Base-by-base conservation (phyloP, 2,113 vertebrate species). In the Ciconia maguari region DNA sequence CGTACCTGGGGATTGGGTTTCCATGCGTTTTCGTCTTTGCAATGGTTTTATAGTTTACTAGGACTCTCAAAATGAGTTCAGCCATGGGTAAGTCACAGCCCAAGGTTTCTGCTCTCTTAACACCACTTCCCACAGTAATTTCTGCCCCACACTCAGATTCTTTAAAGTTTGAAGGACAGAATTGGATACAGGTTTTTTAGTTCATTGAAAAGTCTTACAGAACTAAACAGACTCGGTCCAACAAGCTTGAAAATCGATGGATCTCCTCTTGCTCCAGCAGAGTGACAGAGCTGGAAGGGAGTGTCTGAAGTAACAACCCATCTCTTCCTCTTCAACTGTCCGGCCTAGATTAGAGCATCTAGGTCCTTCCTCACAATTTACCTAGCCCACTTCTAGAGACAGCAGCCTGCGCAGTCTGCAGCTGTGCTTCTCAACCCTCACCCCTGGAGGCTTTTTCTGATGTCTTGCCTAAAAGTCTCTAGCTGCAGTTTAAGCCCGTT, bases 351-450 rank as follows among this genome's bases (percentile, higher is more conserved):
- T 1, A 61, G 89, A 65, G 78, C 74, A 57, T 62, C 58, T 17
- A 34, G 36, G 36, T 69, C 82, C 70, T 54, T 85, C 84, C 57
- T 52, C 74, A 44, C 30, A 5, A 6, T 41, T 64, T 72, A 57
- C 55, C 81, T 49, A 19, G 54, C n/a, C 84, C 74, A 65, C 34
- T 91, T 21, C 70, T 41, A 14, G 61, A 82, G 65, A 70, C 69
- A 94, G 87, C 90, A 91, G 85, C 69, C 81, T 87, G 69, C 10
- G 21, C 44, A 79, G 26, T 20, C 71, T 77, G 90, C 94, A 97
- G 94, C 94, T 88, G 75, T 65, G 19, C 75, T 94, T 61, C 89
- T 70, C 29, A 4, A 1, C 70, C 82, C 77, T 62, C 16, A 7
- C 81, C 44, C 72, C 36, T 16, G 80, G 87, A 83, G 26, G 38